Evolutionary conservation across 92 coral and sea anemone genomes (phyloP), one percentile per base, ranked within the genome.

Genomic region (Palythoa grandis): DNA sequence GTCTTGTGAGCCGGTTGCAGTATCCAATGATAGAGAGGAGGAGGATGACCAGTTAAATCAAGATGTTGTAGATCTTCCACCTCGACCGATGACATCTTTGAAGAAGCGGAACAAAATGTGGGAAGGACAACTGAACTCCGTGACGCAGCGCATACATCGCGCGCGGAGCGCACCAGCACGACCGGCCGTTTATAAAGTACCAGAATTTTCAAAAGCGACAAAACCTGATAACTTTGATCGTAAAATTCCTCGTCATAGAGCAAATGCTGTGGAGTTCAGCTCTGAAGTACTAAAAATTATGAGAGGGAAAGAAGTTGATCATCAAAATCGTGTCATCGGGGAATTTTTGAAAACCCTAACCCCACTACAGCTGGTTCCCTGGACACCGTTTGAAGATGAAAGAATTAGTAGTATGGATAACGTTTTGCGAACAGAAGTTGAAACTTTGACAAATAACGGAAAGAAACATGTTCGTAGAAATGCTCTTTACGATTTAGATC

Each of bases 161-260:
- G 95, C 98, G 11, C 92, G 98, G 5, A 96, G 98, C 72, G 99
- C 99, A 1, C 99, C 99, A 5, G 88, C 97, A 1, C 89, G 90
- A 73, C 83, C 95, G 19, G 78, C 89, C 4, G 87, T 86, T 39
- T 92, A 76, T 52, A 91, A 70, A 52, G 94, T 94, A 24, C 95
- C 98, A 17, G 98, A 94, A 67, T 92, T 93, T 54, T 89, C 88
- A 16, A 74, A 35, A 16, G 15, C 84, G 52, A 60, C 43, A 1
- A 80, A 68, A 73, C 48, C 83, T 19, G 69, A 14, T 17, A 72
- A 74, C 24, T 25, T 56, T 61, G 79, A 69, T 43, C 87, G 77
- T 8, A 69, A 68, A 77, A 9, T 47, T 70, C 70, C 74, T 29
- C 87, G 50, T 77, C 79, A 89, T n/a, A 24, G 65, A 19, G 56